Conservation (phyloP, 2,797 vertebrate species). For the Notolepis coatsorum region DNA sequence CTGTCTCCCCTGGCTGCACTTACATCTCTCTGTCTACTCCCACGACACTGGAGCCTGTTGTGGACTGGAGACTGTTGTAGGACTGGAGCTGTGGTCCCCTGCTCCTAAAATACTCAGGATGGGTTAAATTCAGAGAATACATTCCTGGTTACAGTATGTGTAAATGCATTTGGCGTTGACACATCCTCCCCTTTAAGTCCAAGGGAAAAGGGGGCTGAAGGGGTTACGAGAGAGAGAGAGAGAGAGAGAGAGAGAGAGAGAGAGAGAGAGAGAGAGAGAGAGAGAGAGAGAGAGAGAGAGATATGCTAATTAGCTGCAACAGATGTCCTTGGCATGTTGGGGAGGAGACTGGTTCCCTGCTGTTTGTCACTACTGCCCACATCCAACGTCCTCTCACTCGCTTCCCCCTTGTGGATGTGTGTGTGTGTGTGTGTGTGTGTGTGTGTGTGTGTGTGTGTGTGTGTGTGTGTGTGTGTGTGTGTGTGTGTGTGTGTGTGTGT, state of each 20-base stretch:
- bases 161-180: too few species aligned
- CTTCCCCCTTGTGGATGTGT: background rate
- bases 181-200: too few species aligned
- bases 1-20: too few species aligned
- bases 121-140: too few species aligned
- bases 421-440: background rate
- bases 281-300: background rate
- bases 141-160: too few species aligned
- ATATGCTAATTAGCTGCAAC: background rate
- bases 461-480: background rate
- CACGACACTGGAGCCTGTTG: too few species aligned
- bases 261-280: background rate
- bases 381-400: background rate
- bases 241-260: background rate
- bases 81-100: too few species aligned
- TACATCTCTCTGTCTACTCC: too few species aligned
- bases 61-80: too few species aligned
- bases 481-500: background rate
- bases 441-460: constrained; percentile 1
- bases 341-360: background rate
- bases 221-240: background rate
- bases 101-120: too few species aligned
- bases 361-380: too few species aligned
- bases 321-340: background rate
- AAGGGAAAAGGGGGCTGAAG: too few species aligned